phyloP scores from a whole-genome alignment of 2,888 invertebrate species.

The Dicyrtoma fusca region DNA sequence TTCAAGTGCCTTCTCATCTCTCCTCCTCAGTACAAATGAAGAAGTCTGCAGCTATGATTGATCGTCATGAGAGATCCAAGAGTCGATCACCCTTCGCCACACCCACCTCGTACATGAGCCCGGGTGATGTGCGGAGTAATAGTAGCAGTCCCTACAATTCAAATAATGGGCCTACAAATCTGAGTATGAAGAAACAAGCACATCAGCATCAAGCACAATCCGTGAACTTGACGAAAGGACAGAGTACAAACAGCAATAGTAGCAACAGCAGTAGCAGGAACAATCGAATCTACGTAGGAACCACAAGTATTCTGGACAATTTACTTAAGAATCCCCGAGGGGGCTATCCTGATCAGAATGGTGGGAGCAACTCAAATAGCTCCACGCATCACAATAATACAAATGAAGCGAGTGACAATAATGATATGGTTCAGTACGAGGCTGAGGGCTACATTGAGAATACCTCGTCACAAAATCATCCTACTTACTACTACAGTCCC shows the following conservation, averaged over 20 bases:
- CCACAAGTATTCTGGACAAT: slow-evolving; percentile 57
- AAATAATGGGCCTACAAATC: slow-evolving; percentile 43
- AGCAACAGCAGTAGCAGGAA: slow-evolving; percentile 42
- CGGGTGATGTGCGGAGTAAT: slow-evolving; percentile 49
- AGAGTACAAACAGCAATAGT: slow-evolving; percentile 28
- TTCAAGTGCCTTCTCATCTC: slow-evolving; percentile 55
- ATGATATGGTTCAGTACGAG: slow-evolving; percentile 56
- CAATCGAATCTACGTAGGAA: slow-evolving; percentile 53
- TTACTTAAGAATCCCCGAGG: slow-evolving; percentile 55
- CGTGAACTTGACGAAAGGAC: slow-evolving; percentile 34
- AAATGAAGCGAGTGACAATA: slow-evolving; percentile 54
- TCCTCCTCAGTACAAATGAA: slow-evolving; percentile 57
- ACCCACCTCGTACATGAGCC: slow-evolving; percentile 44
- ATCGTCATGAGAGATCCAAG: slow-evolving; percentile 39
- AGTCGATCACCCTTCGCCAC: slow-evolving; percentile 55
- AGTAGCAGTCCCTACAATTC: slow-evolving; percentile 36
- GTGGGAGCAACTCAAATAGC: slow-evolving; percentile 37
- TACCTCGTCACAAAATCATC: slow-evolving; percentile 35
- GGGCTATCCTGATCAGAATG: slow-evolving; percentile 41
- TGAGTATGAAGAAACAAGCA: slow-evolving; percentile 37
- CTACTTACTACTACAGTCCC: slow-evolving; percentile 48
- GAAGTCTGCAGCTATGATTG: slow-evolving; percentile 41
- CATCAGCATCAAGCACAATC: slow-evolving; percentile 36
- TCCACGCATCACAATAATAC: slow-evolving; percentile 16
- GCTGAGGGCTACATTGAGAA: slow-evolving; percentile 50